phyloP scores from a whole-genome alignment of 1,140 invertebrate species.

The Copidosoma floridanum region DNA sequence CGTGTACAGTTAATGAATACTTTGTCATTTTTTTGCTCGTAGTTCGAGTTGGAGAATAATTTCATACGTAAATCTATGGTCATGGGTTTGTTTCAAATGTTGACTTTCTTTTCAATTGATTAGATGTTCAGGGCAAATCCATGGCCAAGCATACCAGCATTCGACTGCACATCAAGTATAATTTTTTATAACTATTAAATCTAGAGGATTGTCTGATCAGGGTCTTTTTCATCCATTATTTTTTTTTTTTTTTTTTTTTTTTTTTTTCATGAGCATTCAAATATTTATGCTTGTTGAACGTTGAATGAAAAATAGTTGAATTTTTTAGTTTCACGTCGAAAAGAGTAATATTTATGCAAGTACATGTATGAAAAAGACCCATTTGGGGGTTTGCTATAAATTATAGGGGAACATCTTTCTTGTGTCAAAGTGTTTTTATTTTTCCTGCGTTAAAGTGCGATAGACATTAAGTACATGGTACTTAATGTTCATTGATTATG shows the following conservation, averaged over 20 bases:
- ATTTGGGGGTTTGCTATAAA: conserved; percentile 13
- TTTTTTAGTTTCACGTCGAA: neutral
- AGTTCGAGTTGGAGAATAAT: too few relatives aligned
- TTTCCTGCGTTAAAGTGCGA: neutral
- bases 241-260: neutral
- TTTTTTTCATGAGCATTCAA: neutral
- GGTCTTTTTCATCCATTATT: conserved; percentile 23
- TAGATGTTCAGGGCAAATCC: too few relatives aligned
- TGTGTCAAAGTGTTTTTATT: conserved; percentile 1
- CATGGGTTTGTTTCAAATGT: too few relatives aligned
- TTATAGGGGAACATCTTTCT: conserved; percentile 11
- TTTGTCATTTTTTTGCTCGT: too few relatives aligned
- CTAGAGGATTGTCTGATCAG: conserved; percentile 24
- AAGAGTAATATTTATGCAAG: too few relatives aligned
- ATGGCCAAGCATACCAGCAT: too few relatives aligned
- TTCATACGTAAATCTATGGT: too few relatives aligned
- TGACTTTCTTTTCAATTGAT: too few relatives aligned
- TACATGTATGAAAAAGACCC: conserved; percentile 27
- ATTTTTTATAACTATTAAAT: conserved; percentile 18
- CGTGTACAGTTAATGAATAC: too few relatives aligned
- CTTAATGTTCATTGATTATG: neutral
- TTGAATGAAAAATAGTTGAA: neutral
- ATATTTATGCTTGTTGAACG: too few relatives aligned
- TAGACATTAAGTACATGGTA: conserved; percentile 10
- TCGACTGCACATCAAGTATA: too few relatives aligned